Base-by-base conservation (phyloP, 2,113 vertebrate species). In the Lampris incognitus region DNA sequence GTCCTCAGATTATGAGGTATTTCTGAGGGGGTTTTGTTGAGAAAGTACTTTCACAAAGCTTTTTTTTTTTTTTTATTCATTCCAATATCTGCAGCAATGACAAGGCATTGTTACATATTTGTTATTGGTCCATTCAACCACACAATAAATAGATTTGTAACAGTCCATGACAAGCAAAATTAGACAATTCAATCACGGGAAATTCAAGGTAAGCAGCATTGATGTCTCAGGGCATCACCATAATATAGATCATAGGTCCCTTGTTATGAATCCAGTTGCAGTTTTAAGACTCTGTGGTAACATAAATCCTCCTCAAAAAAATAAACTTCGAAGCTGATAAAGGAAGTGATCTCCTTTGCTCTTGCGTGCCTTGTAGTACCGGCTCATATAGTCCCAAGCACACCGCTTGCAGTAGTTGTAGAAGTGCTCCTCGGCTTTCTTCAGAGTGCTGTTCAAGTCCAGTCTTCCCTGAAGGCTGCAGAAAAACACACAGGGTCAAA, bases 401-500 rank as follows among this genome's bases (percentile, higher is more conserved):
- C 87, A 91, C 10, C 90, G 78, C 65, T 92, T 94, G 85, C 93
- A 95, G 92, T 95, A 95, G 86, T 94, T 91, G 80, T 92, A 94
- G 84, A 95, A 92, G 68, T 89, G 93, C 44, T 87, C 76, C 89
- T 95, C 94, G 1, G 95, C 94, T 66, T 93, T 94, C 83, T 92
- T 90, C 72, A 95, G 73, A 0, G 85, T 93, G 74, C 78, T 85
- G 84, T 94, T 94, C 76, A 95, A 76, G 68, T 95, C 93, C 88
- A 95, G 86, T 11, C 84, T 93, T 54, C 94, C 92, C 84, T 95
- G 94, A 59, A 95, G 85, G 75, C 95, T 95, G 83, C n/a, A 77
- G 3, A 69, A 63, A 69, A 60, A 40, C 3, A 5, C 1, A 78
- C 39, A 54, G 0, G 6, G 41, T 81, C 46, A 36, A 39, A 10